A percentile compares a stretch with the other conserved stretches of the same genome.
phyloP scores from a whole-genome alignment of 2,113 vertebrate species.

The Arizona elegans region DNA sequence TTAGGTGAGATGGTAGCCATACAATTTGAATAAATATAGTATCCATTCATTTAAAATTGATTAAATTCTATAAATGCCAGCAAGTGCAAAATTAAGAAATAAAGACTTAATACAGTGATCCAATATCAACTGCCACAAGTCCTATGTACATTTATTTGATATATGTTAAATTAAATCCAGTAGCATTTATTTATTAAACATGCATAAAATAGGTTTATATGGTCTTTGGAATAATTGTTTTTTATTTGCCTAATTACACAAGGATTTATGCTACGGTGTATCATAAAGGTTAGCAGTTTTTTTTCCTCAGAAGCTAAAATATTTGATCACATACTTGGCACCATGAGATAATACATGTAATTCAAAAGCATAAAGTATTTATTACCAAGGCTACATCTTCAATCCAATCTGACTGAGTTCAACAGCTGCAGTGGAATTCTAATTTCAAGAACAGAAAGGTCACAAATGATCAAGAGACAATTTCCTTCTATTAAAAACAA shows the following conservation, averaged over 20 bases:
- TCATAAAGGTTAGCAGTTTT: neutral
- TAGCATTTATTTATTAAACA: neutral
- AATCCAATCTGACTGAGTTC: neutral
- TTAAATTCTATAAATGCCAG: neutral
- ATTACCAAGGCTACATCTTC: neutral
- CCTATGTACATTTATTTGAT: neutral
- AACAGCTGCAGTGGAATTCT: neutral
- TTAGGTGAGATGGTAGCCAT: neutral
- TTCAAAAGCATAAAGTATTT: neutral
- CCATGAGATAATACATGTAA: neutral
- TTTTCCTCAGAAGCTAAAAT: neutral
- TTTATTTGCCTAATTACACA: neutral
- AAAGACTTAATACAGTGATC: neutral
- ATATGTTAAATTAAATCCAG: neutral
- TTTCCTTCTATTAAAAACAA: neutral
- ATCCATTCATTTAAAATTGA: neutral
- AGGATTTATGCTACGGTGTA: neutral
- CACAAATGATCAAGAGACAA: neutral
- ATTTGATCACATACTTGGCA: neutral
- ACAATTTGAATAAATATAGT: neutral
- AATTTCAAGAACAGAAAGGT: neutral
- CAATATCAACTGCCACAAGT: neutral
- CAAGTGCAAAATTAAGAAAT: neutral
- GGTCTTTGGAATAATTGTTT: neutral
- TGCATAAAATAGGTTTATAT: neutral